Conservation (phyloP, 1,140 invertebrate genomes). For the Hydropsyche tenuis region DNA sequence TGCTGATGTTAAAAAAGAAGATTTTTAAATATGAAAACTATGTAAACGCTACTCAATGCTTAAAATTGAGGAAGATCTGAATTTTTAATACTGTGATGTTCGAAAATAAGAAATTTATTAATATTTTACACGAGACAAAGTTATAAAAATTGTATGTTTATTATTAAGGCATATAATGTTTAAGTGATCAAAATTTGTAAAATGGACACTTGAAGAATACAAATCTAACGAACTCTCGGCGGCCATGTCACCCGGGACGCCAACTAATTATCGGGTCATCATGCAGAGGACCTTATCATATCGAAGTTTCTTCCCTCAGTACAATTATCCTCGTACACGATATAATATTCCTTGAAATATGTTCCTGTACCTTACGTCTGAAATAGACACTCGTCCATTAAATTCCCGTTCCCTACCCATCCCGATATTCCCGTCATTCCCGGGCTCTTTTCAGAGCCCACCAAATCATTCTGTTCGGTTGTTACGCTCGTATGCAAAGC, state of each 20-base stretch:
- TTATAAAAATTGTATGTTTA: conserved; percentile 42
- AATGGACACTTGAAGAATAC: conserved; percentile 6
- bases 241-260: background rate
- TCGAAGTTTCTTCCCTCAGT: conserved; percentile 23
- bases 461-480: conserved; percentile 40
- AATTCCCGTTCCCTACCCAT: conserved; percentile 29
- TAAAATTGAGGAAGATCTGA: conserved; percentile 49
- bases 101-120: conserved; percentile 49
- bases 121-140: conserved; percentile 42
- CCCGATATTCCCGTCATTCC: conserved; percentile 40
- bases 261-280: background rate
- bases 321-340: conserved; percentile 26
- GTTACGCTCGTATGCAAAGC: too few relatives aligned
- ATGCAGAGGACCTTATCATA: background rate
- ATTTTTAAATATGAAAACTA: background rate
- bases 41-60: conserved; percentile 36
- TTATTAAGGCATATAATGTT: conserved; percentile 47
- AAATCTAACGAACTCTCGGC: conserved; percentile 17
- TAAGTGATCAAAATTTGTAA: conserved; percentile 43
- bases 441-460: conserved; percentile 45
- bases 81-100: conserved; percentile 49
- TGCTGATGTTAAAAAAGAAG: conserved; percentile 1
- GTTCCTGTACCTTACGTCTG: conserved; percentile 41
- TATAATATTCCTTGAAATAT: conserved; percentile 44
- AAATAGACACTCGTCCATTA: conserved; percentile 16